phyloP scores from a whole-genome alignment of 35 echinoderm and acorn worm species.

The Ophioderma brevispina region DNA sequence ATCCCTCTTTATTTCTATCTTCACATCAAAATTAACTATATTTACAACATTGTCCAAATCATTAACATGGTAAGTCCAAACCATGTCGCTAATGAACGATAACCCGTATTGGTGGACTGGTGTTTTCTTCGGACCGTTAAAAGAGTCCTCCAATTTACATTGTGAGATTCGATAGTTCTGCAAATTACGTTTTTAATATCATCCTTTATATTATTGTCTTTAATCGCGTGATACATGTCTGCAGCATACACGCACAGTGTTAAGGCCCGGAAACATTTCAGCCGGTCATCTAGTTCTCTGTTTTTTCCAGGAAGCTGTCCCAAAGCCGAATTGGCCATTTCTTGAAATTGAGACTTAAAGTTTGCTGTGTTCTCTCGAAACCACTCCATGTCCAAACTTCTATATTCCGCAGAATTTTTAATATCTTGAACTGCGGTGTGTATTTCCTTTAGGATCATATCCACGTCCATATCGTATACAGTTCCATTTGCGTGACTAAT shows the following conservation, averaged over 20 bases:
- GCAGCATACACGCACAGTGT: background rate
- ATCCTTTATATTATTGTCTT: background rate
- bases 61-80: background rate
- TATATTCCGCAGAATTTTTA: background rate
- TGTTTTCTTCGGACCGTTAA: background rate
- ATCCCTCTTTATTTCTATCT: background rate
- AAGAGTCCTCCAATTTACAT: background rate
- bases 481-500: no score
- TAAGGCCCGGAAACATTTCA: background rate
- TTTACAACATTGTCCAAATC: background rate
- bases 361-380: background rate
- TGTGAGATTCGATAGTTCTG: background rate
- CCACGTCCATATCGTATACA: no score
- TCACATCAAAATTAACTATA: background rate
- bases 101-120: background rate
- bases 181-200: background rate
- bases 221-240: background rate
- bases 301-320: background rate
- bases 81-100: background rate
- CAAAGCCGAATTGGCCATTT: background rate
- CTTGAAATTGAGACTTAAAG: background rate
- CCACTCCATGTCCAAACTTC: background rate
- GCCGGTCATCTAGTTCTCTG: background rate
- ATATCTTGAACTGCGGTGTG: no score
- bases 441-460: no score